phyloP scores from a whole-genome alignment of 2,797 vertebrate genomes.

The Pristis pectinata region DNA sequence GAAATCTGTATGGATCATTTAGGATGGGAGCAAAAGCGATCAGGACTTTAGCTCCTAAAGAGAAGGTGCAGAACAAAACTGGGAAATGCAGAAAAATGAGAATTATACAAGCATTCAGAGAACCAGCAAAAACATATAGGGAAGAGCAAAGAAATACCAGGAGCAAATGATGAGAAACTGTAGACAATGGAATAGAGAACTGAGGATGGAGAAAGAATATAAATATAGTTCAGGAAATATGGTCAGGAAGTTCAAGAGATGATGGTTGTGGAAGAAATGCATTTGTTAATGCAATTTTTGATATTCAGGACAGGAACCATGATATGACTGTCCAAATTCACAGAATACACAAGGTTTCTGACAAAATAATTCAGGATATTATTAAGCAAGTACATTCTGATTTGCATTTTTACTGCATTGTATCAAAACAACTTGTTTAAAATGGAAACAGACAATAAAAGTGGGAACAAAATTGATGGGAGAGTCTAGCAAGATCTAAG shows the following conservation, averaged over 20 bases:
- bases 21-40: not conserved
- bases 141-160: not conserved
- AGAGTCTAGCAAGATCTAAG: not conserved
- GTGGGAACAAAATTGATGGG: not conserved
- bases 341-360: not conserved
- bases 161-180: not conserved
- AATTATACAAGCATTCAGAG: not conserved
- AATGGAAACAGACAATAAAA: not conserved
- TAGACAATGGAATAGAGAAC: not conserved
- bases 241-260: not conserved
- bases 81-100: not conserved
- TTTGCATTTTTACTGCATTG: not conserved
- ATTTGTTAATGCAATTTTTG: not conserved
- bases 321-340: not conserved
- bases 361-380: conserved; percentile 3
- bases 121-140: not conserved
- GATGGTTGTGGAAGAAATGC: not conserved
- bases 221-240: not conserved
- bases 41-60: not conserved
- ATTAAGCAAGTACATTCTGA: not conserved
- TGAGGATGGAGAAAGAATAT: not conserved
- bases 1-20: not conserved
- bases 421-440: not conserved
- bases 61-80: not conserved
- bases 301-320: not conserved